Conservation (phyloP, 2,113 vertebrate species). For the Microtus ochrogaster region DNA sequence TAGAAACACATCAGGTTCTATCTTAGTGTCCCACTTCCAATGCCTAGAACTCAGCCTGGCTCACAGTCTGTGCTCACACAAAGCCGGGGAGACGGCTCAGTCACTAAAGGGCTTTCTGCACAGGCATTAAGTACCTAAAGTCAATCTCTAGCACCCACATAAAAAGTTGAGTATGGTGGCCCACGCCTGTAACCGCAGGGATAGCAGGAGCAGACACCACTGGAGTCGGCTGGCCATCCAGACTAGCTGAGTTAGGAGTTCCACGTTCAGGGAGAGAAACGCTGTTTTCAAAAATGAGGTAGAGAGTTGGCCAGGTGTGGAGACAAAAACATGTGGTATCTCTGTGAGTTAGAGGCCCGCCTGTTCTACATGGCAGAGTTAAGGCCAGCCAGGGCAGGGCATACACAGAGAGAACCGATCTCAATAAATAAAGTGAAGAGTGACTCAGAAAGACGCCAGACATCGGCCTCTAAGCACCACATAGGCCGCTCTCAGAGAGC, state of each 20-base stretch:
- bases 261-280: background rate
- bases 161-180: background rate
- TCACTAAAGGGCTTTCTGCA: background rate
- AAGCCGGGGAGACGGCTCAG: background rate
- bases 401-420: background rate
- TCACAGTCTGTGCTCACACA: background rate
- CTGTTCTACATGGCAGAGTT: background rate
- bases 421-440: background rate
- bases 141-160: background rate
- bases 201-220: background rate
- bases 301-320: too few species aligned
- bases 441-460: background rate
- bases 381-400: background rate
- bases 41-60: background rate
- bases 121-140: background rate
- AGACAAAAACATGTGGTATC: background rate
- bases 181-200: background rate
- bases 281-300: background rate
- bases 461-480: background rate
- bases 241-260: background rate
- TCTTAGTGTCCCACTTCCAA: background rate
- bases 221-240: background rate
- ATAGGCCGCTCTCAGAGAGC: background rate
- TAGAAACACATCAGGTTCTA: background rate
- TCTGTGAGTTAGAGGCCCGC: background rate